Base-by-base conservation (phyloP, 2,888 invertebrate genomes). In the Mimas tiliae region DNA sequence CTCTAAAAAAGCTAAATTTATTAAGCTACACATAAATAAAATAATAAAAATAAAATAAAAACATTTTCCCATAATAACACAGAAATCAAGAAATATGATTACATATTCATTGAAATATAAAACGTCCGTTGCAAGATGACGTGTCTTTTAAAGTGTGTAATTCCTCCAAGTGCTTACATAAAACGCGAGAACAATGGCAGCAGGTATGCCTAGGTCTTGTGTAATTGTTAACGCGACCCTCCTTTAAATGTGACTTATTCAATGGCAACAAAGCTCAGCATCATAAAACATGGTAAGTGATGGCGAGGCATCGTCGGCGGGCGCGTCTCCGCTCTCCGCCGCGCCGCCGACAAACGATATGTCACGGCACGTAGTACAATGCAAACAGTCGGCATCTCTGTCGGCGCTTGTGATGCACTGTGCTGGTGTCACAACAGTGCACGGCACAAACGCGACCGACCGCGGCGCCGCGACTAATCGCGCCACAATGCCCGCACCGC, bases 291-390 rank as follows among this genome's bases (percentile, higher is more conserved):
- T 77, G 76, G 78, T 76, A 80, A 80, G 82, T 78, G 79, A 76
- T 78, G 74, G 72, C 78, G 74, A 73, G 73, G 78, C 77, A 77
- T 75, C 76, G 81, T 79, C 84, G 84, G 85, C 87, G 84, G 81
- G 71, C 79, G 75, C 67, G 65, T 19, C 47, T 12, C 38, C n/a
- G 66, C 48, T 34, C n/a, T 21, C 27, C 55, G 63, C 34, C 9
- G 55, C 53, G 27, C 70, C 67, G 72, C 77, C 82, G 77, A 85
- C 91, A 90, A 87, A 88, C 90, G 89, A 90, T 90, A 91, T 90
- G 91, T 91, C 86, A 87, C 85, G 87, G 90, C 89, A 90, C 92
- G 90, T 89, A 88, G 86, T 83, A 91, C 91, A 93, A 92, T 88
- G 85, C 93, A 93, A 93, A 93, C 91, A 93, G 88, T 84, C 91